Conservation (phyloP, 1,140 invertebrate genomes). For the Trichonephila clavata region DNA sequence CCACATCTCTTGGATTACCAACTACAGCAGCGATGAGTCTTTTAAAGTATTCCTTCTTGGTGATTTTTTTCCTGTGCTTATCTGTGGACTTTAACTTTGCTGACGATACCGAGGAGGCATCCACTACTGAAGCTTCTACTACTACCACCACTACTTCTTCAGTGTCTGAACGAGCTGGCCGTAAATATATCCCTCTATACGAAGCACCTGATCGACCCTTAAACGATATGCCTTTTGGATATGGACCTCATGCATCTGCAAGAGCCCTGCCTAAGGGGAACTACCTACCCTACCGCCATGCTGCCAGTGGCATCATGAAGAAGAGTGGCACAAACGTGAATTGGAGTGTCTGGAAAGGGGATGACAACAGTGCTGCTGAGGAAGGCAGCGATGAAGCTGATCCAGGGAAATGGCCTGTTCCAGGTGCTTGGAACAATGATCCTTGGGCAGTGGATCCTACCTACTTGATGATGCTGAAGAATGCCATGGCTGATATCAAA, state of each 20-base stretch:
- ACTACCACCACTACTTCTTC: not conserved
- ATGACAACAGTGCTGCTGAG: slow-evolving; percentile 30
- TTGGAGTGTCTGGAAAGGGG: slow-evolving; percentile 70
- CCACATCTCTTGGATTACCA: slow-evolving; percentile 42
- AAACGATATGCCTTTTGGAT: not conserved
- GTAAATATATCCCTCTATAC: slow-evolving; percentile 43
- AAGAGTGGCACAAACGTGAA: slow-evolving; percentile 70
- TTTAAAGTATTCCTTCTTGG: not conserved
- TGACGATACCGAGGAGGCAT: not conserved
- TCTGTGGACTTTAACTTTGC: not conserved
- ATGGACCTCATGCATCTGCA: slow-evolving; percentile 21
- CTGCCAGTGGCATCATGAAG: slow-evolving; percentile 58
- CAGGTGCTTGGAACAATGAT: slow-evolving; percentile 22
- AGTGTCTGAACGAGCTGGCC: slow-evolving; percentile 4
- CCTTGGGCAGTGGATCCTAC: slow-evolving; percentile 65
- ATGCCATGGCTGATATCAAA: slow-evolving; percentile 64
- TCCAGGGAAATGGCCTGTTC: slow-evolving; percentile 11
- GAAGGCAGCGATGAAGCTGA: slow-evolving; percentile 29
- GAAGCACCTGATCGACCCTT: not conserved
- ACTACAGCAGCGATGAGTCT: not conserved
- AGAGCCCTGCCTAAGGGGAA: slow-evolving; percentile 40
- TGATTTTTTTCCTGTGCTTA: not conserved
- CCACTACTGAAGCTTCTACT: not conserved
- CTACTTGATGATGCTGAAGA: slow-evolving; percentile 62
- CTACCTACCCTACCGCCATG: slow-evolving; percentile 38